phyloP scores from a whole-genome alignment of 2,888 invertebrate genomes.

The Halocaridina rubra region DNA sequence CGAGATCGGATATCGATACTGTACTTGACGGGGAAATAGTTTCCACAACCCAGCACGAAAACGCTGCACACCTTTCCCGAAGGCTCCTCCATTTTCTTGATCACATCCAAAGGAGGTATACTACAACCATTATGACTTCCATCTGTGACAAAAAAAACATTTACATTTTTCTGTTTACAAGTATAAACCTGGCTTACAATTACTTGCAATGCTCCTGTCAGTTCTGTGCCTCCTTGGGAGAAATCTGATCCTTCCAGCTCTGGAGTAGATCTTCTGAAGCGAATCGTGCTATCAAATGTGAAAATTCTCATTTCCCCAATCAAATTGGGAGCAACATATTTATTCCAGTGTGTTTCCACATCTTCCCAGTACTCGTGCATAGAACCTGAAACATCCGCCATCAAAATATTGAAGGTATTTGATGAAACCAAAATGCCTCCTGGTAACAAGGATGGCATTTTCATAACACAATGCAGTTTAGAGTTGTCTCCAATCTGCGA shows the following conservation, averaged over 20 bases:
- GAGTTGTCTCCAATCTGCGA: too few species aligned
- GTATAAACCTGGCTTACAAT: slow-evolving; percentile 20
- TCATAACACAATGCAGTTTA: too few species aligned
- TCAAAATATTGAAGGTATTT: neutral
- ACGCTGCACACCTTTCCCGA: slow-evolving; percentile 13
- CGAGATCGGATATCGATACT: slow-evolving; percentile 44
- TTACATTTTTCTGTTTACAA: neutral
- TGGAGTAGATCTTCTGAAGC: neutral
- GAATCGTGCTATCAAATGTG: neutral
- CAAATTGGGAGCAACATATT: neutral
- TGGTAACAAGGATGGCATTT: neutral
- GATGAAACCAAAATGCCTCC: neutral
- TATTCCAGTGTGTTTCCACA: neutral
- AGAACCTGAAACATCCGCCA: slow-evolving; percentile 6
- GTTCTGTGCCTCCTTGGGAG: slow-evolving; percentile 3
- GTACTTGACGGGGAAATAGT: slow-evolving; percentile 36
- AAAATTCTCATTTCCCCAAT: neutral
- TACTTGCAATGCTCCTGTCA: slow-evolving; percentile 18
- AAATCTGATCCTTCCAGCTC: neutral
- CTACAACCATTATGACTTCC: slow-evolving; percentile 3
- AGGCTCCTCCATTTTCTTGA: neutral
- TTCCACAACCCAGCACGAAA: slow-evolving; percentile 26
- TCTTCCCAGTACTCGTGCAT: neutral
- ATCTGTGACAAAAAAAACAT: slow-evolving; percentile 45
- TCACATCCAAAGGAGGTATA: slow-evolving; percentile 11